A percentile compares a stretch with the other conserved stretches of the same genome.
phyloP scores from a whole-genome alignment of 2,888 invertebrate genomes.

The Notocelia uddmanniana region DNA sequence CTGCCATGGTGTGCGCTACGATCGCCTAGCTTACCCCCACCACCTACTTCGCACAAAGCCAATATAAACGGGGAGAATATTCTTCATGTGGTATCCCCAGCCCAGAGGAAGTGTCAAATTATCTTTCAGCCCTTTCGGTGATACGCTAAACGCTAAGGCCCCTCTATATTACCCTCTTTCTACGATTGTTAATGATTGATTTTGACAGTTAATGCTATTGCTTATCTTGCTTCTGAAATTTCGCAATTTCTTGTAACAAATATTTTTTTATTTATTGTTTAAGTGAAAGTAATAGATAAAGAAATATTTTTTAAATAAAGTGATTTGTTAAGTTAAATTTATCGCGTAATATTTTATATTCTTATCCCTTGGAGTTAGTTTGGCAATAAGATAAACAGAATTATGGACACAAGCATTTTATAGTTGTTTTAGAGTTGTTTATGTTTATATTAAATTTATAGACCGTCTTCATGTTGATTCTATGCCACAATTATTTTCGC shows the following conservation, averaged over 20 bases:
- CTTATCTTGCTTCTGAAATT: conserved; percentile 37
- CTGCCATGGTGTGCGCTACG: too few relatives aligned
- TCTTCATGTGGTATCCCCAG: too few relatives aligned
- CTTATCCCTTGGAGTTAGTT: conserved; percentile 3
- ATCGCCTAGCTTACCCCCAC: too few relatives aligned
- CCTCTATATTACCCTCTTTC: too few relatives aligned
- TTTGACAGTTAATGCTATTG: conserved; percentile 34
- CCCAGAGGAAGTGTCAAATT: too few relatives aligned
- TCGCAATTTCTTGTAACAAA: conserved; percentile 6
- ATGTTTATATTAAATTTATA: conserved; percentile 43
- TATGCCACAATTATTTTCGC: conserved; percentile 82
- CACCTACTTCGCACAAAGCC: too few relatives aligned
- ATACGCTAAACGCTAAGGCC: too few relatives aligned
- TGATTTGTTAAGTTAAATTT: background rate
- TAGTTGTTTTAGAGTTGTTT: conserved; percentile 40
- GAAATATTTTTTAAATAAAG: background rate
- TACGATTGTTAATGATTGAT: conserved; percentile 45
- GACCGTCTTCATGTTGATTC: conserved; percentile 79
- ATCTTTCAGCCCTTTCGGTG: too few relatives aligned
- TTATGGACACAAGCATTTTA: conserved; percentile 33
- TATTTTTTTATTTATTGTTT: conserved; percentile 17
- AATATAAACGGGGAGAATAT: too few relatives aligned
- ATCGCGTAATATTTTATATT: background rate
- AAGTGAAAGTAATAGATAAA: conserved; percentile 7
- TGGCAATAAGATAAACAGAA: conserved; percentile 17